These are phyloP conservation scores for Polymixis flavicincta DNA, from an alignment of 2,888 invertebrate genomes.

Conservation along the genomic window DNA sequence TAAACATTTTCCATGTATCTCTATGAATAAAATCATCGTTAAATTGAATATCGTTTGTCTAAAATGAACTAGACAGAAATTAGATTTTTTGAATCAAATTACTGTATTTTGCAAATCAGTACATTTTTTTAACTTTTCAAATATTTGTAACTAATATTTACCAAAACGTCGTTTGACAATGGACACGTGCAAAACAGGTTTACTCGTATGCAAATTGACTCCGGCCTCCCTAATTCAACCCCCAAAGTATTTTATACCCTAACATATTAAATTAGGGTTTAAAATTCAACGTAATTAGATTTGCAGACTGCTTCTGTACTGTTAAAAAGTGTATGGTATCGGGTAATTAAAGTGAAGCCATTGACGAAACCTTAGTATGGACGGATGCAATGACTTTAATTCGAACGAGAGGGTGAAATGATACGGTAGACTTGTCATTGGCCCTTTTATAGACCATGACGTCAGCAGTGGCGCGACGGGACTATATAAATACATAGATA, in stretches of 20 bases:
- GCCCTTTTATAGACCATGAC: constrained; percentile 35
- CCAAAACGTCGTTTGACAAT: constrained; percentile 38
- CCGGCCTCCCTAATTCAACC: constrained; percentile 65
- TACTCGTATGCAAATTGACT: constrained; percentile 78
- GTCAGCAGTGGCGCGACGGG: constrained; percentile 18
- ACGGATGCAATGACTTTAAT: constrained; percentile 75
- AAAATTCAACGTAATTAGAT: constrained; percentile 62
- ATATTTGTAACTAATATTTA: constrained; percentile 13
- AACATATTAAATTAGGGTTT: constrained; percentile 69
- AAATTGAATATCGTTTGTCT: constrained; percentile 3
- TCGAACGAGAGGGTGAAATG: constrained; percentile 46
- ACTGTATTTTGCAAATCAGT: constrained; percentile 17
- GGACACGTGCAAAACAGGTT: constrained; percentile 76
- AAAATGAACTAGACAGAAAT: constrained; percentile 8
- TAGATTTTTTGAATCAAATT: constrained; percentile 14
- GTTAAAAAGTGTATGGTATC: constrained; percentile 80
- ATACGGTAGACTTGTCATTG: constrained; percentile 33
- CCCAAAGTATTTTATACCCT: constrained; percentile 68
- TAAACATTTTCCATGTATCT: constrained; percentile 6
- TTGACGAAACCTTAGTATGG: constrained; percentile 80
- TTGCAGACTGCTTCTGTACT: constrained; percentile 49
- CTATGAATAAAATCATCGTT: constrained; percentile 29
- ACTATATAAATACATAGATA: neutral
- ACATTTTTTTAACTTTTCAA: constrained; percentile 11
- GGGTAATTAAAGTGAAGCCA: constrained; percentile 86